Base-by-base conservation (phyloP, 2,113 vertebrate species). In the Dasyornis broadbenti region DNA sequence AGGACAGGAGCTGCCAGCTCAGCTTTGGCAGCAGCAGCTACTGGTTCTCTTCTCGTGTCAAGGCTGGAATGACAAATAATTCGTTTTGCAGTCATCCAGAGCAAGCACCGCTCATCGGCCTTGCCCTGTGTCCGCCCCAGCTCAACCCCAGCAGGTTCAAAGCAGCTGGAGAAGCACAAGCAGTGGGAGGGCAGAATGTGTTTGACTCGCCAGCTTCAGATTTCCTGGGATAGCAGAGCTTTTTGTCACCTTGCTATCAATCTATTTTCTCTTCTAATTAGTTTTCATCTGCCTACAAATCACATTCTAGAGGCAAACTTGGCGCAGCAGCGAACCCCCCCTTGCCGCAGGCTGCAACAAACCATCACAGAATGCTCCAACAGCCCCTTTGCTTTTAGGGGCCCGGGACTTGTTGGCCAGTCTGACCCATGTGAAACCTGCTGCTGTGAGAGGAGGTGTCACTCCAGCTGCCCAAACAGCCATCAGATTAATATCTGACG, bases 1-100 rank as follows among this genome's bases (percentile, higher is more conserved):
- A 14, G n/a, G 17, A 20, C 0, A 1, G 52, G 42, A 59, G 28
- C 53, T 13, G 66, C 40, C 75, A 31, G 59, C 54, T n/a, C 35
- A 6, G 45, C 59, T 15, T 7, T 1, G 2, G 24, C 49, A 33
- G 37, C 47, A 37, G 64, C 40, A 44, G 50, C 75, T 50, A 59
- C 59, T 15, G 54, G 12, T 11, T 28, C 30, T 40, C 10, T 7
- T 11, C 9, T 9, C 19, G 50, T 28, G 0, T 2, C 0, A 3
- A 42, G 68, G n/a, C 50, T 27, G 17, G 57, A n/a, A 20, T 31
- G 59, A 26, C 47, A 39, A 33, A 33, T 19, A 3, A 13, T 33
- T n/a, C 16, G 3, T 52, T 21, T 45, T 27, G 4, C 57, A 42
- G 59, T 17, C 39, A 6, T 6, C 11, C 39, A 19, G 59, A 68